Evolutionary conservation across 92 coral and sea anemone species (phyloP).

Genomic region (Bergia puertoricense): DNA sequence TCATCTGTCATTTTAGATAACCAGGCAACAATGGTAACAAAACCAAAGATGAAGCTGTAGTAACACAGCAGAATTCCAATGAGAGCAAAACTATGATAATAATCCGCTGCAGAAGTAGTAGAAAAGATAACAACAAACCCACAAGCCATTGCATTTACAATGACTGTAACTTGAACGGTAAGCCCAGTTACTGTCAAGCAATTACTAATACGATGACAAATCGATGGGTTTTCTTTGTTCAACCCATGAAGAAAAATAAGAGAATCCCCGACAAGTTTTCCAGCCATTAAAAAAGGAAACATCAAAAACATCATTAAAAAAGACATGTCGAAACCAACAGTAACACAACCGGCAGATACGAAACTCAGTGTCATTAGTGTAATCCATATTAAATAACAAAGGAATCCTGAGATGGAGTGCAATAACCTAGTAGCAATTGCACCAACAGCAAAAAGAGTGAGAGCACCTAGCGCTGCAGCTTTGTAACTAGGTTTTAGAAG

Average conservation of each 20-base stretch:
- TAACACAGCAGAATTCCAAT: background rate
- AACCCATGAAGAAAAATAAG: background rate
- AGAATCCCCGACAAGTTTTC: slow-evolving; percentile 4
- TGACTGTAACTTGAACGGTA: background rate
- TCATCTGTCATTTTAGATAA: background rate
- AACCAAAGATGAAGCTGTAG: background rate
- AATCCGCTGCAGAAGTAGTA: background rate
- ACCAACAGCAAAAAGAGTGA: background rate
- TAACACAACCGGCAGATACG: background rate
- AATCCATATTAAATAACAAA: slow-evolving; percentile 2
- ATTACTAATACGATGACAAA: background rate
- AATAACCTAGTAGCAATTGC: background rate
- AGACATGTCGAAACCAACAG: background rate
- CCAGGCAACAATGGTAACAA: background rate
- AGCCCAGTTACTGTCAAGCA: slow-evolving; percentile 8
- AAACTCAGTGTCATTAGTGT: background rate
- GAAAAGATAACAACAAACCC: background rate
- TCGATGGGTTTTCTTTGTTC: background rate
- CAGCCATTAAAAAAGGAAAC: background rate
- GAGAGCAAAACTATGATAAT: background rate
- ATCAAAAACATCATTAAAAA: background rate
- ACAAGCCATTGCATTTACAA: background rate
- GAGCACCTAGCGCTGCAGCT: background rate
- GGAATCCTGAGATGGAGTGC: background rate
- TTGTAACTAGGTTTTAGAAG: background rate